Evolutionary conservation across 2,113 vertebrate species (phyloP), one percentile per base, ranked within the genome.

Genomic region (Sorex fumeus): DNA sequence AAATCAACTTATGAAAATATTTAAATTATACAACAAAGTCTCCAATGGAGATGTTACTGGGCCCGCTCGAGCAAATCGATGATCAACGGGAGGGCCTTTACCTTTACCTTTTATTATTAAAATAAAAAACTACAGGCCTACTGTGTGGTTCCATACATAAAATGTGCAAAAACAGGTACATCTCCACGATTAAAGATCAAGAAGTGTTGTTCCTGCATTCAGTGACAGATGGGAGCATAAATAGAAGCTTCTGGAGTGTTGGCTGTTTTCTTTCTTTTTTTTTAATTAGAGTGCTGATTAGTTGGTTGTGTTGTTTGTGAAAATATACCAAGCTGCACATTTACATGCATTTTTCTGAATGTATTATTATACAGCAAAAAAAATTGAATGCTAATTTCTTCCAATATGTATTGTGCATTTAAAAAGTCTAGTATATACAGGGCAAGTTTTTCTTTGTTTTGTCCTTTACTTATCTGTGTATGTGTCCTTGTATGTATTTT

Each of bases 291-390:
- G 25, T 77, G 50, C 47, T 60, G 16, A 50, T 62, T 74, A 78
- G 30, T 21, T 80, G 69, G 28, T 32, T 77, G 8, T 78, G 32
- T 75, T 30, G 40, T 43, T 66, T 84, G 21, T 87, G 57, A 82
- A 90, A 85, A 87, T 47, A 40, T 16, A 93, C 53, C 53, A 77
- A 76, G 25, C 32, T 82, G 43, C 28, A n/a, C 28, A 87, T 21
- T 66, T 47, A 86, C 11, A 50, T 60, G 21, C 2, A 45, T 18
- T 70, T 70, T 92, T 60, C 34, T 70, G 53, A 92, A 88, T 40
- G 66, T 36, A 7, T 30, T 40, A 21, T 40, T 43, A 90, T n/a
- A 91, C 5, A 64, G 27, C 87, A 70, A 57, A 66, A 70, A 66
- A 40, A 40, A 40, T 40, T 40, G 40, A 40, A 40, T 40, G 40